Evolutionary conservation across 2,113 vertebrate genomes (phyloP).

Genomic region (Synchiropus splendidus): DNA sequence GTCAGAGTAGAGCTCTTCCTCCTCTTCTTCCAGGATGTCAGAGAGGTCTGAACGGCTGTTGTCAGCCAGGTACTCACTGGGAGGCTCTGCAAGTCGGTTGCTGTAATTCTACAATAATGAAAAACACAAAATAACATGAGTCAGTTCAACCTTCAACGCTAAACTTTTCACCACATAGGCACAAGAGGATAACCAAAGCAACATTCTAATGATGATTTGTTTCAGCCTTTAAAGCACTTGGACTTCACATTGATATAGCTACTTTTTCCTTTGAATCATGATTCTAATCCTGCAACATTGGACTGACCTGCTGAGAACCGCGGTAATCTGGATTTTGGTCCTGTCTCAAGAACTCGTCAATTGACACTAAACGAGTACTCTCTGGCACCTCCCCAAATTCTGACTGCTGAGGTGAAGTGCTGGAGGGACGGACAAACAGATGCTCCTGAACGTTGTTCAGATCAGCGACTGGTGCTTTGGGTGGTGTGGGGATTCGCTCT

Average conservation of each 20-base stretch:
- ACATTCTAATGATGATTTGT: no score
- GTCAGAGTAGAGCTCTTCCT: slow-evolving; percentile 80
- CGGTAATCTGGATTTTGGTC: slow-evolving; percentile 35
- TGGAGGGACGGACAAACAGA: slow-evolving; percentile 42
- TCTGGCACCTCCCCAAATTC: slow-evolving; percentile 61
- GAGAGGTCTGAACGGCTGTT: slow-evolving; percentile 88
- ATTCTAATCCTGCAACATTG: no score
- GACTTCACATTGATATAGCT: no score
- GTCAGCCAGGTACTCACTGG: slow-evolving; percentile 71
- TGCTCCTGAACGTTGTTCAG: slow-evolving; percentile 36
- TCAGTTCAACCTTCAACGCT: no score
- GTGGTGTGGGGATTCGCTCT: slow-evolving; percentile 35
- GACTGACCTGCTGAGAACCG: slow-evolving; percentile 46
- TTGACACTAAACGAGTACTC: slow-evolving; percentile 63
- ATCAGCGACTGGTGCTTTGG: slow-evolving; percentile 32
- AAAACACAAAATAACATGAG: no score
- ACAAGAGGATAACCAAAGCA: no score
- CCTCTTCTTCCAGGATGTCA: slow-evolving; percentile 93
- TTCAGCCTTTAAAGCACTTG: no score
- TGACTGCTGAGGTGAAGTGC: slow-evolving; percentile 57
- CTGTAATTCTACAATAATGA: slow-evolving; percentile 45
- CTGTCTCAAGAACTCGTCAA: slow-evolving; percentile 66
- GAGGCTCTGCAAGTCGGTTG: slow-evolving; percentile 61
- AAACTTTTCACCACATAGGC: no score
- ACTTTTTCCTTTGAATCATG: no score